phyloP scores from a whole-genome alignment of 2,797 vertebrate species.

The Mormyrops attenuatus region DNA sequence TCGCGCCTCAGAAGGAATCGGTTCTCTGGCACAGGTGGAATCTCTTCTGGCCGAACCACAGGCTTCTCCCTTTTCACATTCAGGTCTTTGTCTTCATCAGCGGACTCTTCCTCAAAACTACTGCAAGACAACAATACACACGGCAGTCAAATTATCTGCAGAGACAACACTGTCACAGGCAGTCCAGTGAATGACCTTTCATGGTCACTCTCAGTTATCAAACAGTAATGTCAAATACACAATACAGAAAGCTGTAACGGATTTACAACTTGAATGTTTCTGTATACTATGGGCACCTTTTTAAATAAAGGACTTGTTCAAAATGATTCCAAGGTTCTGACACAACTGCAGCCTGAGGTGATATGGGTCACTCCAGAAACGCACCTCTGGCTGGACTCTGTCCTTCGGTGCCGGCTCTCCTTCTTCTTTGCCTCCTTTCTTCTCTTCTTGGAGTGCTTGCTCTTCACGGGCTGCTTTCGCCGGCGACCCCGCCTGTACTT shows the following conservation, averaged over 20 bases:
- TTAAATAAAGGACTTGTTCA: background rate
- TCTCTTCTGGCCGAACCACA: slow-evolving; percentile 90
- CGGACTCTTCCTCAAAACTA: slow-evolving; percentile 61
- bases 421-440: slow-evolving; percentile 61
- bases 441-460: slow-evolving; percentile 70
- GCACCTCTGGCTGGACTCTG: slow-evolving; percentile 59
- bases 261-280: background rate
- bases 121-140: slow-evolving; percentile 24
- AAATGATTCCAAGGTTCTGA: background rate
- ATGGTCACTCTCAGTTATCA: no score
- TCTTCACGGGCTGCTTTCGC: slow-evolving; percentile 67
- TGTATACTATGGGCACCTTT: background rate
- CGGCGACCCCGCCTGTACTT: slow-evolving; percentile 52
- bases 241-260: background rate
- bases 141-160: background rate
- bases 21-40: slow-evolving; percentile 95
- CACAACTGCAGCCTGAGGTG: background rate
- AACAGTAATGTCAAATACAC: background rate
- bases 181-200: background rate
- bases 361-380: background rate
- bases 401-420: slow-evolving; percentile 50
- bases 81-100: slow-evolving; percentile 62
- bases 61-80: slow-evolving; percentile 82
- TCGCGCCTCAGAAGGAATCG: slow-evolving; percentile 89
- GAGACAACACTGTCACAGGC: background rate